Percentiles rank a stretch among this genome's conserved stretches.
Evolutionary conservation across 2,113 vertebrate genomes (phyloP).

Genomic region (Centropus unirufus): DNA sequence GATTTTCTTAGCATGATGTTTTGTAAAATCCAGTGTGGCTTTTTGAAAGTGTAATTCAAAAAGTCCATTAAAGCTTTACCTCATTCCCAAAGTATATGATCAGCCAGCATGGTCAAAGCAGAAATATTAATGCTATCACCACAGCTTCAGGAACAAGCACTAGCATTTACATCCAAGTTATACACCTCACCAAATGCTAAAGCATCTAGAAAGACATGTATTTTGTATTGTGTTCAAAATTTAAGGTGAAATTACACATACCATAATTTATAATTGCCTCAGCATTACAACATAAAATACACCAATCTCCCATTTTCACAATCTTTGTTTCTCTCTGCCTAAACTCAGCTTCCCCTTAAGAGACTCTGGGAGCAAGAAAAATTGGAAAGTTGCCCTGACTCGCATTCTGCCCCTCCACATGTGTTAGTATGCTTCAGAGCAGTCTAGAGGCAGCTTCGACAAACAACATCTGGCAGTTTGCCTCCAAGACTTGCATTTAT

Average conservation of each 20-base stretch:
- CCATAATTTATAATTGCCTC: background rate
- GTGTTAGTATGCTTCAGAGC: conserved; percentile 49
- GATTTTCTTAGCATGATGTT: background rate
- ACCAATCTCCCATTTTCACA: background rate
- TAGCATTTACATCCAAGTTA: background rate
- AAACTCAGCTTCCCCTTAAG: conserved; percentile 29
- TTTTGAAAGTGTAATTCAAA: background rate
- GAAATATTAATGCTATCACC: background rate
- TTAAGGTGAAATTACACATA: background rate
- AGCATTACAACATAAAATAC: background rate
- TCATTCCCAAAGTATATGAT: background rate
- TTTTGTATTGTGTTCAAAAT: background rate
- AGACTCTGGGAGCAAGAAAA: conserved; percentile 50
- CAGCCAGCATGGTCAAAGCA: background rate
- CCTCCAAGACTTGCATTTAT: conserved; percentile 39
- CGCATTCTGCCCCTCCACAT: conserved; percentile 50
- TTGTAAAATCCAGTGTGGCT: background rate
- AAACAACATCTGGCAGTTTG: conserved; percentile 68
- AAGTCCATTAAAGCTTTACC: background rate
- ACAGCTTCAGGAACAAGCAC: background rate
- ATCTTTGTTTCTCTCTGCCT: conserved; percentile 18
- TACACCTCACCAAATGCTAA: background rate
- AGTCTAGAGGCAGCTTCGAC: conserved; percentile 57
- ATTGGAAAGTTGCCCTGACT: conserved; percentile 59
- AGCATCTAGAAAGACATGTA: background rate